Evolutionary conservation across 2,797 vertebrate species (phyloP).

Genomic region (Acanthiza pusilla): DNA sequence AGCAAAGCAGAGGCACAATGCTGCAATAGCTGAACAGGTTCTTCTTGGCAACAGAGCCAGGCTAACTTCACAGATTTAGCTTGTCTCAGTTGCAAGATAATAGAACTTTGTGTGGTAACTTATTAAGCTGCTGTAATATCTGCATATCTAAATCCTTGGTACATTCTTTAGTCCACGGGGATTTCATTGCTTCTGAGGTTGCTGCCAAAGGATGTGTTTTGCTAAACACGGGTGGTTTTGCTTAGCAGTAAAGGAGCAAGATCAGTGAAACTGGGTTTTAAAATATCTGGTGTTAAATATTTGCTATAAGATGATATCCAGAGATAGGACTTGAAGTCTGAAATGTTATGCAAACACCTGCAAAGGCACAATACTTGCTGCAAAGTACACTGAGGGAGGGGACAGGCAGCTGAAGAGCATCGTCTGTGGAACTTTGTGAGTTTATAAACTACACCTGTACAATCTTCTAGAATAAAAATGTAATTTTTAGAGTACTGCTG

Average conservation of each 20-base stretch:
- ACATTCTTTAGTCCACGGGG: not conserved
- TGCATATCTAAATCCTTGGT: slow-evolving; percentile 17
- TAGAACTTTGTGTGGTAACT: not conserved
- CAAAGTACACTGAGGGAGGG: not conserved
- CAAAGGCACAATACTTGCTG: not conserved
- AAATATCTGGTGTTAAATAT: not conserved
- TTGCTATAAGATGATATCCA: not conserved
- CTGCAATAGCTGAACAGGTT: not conserved
- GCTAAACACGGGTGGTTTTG: not conserved
- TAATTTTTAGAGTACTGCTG: not conserved
- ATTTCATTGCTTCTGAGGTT: not conserved
- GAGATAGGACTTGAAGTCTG: not conserved
- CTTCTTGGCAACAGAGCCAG: not conserved
- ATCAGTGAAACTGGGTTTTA: not conserved
- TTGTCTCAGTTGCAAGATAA: not conserved
- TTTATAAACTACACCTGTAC: not conserved
- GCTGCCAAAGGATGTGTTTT: not conserved
- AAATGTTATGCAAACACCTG: not conserved
- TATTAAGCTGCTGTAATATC: not conserved
- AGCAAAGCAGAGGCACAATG: not conserved
- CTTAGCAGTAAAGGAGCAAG: not conserved
- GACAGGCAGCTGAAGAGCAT: not conserved
- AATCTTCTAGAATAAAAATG: not conserved
- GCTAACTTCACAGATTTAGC: not conserved
- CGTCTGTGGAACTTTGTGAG: not conserved